Base-by-base conservation (phyloP, 2,113 vertebrate genomes). In the Amazona guildingii region DNA sequence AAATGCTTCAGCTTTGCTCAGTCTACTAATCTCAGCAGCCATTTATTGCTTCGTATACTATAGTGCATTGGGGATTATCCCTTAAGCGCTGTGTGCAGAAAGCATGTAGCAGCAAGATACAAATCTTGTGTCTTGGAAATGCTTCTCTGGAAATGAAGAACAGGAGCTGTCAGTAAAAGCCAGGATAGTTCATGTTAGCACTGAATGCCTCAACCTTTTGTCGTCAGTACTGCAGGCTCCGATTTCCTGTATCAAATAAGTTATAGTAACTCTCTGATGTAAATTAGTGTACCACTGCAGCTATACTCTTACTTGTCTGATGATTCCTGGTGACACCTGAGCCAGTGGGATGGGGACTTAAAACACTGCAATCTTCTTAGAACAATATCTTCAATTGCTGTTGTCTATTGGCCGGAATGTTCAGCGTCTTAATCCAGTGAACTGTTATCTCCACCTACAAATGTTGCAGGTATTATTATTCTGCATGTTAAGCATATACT, bases 21-120 rank as follows among this genome's bases (percentile, higher is more conserved):
- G 95, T 83, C 95, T 96, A 90, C 97, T 97, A 97, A 97, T 97
- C 97, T 83, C 95, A 92, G 94, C 91, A 96, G 92, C 82, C 96
- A 92, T 96, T 97, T 97, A 95, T 90, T 96, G 89, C 96, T 97
- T 86, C 73, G 5, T 69, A 93, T 94, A 91, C 92, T 88, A 61
- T 95, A 83, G 93, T 55, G 90, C 92, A 57, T 90, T 83, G 83
- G 85, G 94, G 97, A 97, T 97, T 97, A 96, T 95, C 96, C 95
- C 91, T 86, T 95, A 97, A 97, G 96, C 85, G 92, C 93, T 78
- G 87, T 86, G 96, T 96, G 96, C 95, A 97, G 92, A 86, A 96
- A 90, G 95, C 94, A 95, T 94, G 84, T 78, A 96, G 75, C 80
- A 94, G 82, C 4, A 8, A 97, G 95, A 90, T 83, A 95, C 86